phyloP scores from a whole-genome alignment of 2,888 invertebrate species.

The Cosmia trapezina region DNA sequence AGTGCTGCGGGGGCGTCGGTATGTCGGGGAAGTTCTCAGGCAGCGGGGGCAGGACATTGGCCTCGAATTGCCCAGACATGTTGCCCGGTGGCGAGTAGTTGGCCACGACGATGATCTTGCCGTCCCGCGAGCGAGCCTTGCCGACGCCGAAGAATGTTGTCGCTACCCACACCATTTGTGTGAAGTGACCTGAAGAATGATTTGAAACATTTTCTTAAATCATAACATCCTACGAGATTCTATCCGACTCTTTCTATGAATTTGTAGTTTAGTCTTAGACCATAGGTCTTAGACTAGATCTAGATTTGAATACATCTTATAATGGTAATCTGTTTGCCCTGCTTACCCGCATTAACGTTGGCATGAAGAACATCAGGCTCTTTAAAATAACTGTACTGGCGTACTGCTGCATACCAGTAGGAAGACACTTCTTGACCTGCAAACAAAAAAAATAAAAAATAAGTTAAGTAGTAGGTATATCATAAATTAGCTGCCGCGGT shows the following conservation, averaged over 20 bases:
- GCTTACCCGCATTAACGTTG: constrained; percentile 94
- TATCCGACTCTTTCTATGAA: neutral
- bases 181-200: constrained; percentile 93
- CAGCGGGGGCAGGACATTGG: constrained; percentile 94
- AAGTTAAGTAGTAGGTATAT: too few species aligned
- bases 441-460: constrained; percentile 53
- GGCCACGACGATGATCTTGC: constrained; percentile 95
- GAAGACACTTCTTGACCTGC: constrained; percentile 94
- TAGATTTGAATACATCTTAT: too few species aligned
- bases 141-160: constrained; percentile 95
- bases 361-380: constrained; percentile 93
- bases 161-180: constrained; percentile 95
- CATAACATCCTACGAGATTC: neutral
- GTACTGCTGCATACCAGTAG: constrained; percentile 95
- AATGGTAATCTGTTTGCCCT: too few species aligned
- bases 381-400: constrained; percentile 93
- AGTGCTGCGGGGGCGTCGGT: constrained; percentile 81
- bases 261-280: too few species aligned
- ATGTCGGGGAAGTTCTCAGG: constrained; percentile 90
- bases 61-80: constrained; percentile 93
- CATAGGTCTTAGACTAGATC: neutral
- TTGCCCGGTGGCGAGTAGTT: constrained; percentile 96
- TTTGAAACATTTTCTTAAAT: neutral
- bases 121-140: constrained; percentile 94
- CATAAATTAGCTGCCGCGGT: too few species aligned